Evolutionary conservation across 1,140 invertebrate genomes (phyloP).

Genomic region (Fopius arisanus): DNA sequence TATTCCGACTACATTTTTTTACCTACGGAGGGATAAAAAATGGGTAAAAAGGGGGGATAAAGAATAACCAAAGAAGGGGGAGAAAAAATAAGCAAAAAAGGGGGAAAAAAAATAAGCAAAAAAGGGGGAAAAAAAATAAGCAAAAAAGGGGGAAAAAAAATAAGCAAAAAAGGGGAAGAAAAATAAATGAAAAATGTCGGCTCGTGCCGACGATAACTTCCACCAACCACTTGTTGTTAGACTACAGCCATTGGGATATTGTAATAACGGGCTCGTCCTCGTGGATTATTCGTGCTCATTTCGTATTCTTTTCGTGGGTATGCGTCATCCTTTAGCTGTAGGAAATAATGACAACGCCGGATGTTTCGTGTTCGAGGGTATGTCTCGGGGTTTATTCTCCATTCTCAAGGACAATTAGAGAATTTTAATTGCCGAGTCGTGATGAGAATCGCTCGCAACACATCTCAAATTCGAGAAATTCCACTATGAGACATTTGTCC

Average conservation of each 20-base stretch:
- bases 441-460: neutral
- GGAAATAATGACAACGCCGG: neutral
- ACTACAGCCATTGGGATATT: neutral
- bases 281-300: constrained; percentile 25
- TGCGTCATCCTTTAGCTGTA: constrained; percentile 31
- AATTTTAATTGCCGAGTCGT: neutral
- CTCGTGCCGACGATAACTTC: constrained; percentile 13
- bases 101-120: too few relatives aligned
- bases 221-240: neutral
- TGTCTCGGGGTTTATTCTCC: constrained; percentile 15
- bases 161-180: neutral
- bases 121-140: too few relatives aligned
- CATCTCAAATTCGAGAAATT: too few relatives aligned
- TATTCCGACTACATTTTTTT: neutral
- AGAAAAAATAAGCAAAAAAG: too few relatives aligned
- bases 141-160: neutral
- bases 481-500: neutral
- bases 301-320: constrained; percentile 38
- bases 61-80: too few relatives aligned
- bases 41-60: too few relatives aligned
- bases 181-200: constrained; percentile 6
- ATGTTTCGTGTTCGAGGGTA: neutral
- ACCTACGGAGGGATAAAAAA: too few relatives aligned
- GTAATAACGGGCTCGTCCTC: neutral
- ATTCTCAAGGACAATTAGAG: constrained; percentile 4